These are phyloP conservation scores for Drosophila conformis DNA, from an alignment of 2,888 invertebrate genomes.

Conservation along the genomic window DNA sequence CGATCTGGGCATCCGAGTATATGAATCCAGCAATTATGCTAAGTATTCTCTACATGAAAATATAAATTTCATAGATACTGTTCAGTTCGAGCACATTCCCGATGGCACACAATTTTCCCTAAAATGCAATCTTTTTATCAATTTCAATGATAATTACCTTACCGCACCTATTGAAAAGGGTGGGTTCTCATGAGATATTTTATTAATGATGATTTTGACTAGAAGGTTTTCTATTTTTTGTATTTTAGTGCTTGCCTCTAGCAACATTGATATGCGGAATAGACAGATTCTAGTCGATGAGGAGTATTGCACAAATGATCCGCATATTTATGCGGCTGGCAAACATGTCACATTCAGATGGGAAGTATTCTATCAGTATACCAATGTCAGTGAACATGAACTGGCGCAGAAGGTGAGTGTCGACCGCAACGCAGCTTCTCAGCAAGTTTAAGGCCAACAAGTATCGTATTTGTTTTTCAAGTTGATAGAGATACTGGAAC, in stretches of 20 bases:
- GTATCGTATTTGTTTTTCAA: slow-evolving; percentile 11
- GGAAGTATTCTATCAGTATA: slow-evolving; percentile 66
- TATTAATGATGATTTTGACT: not conserved
- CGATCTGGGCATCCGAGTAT: slow-evolving; percentile 65
- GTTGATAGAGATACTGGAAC: slow-evolving; percentile 56
- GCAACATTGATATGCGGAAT: slow-evolving; percentile 33
- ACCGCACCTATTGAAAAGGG: slow-evolving; percentile 14
- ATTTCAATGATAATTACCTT: slow-evolving; percentile 51
- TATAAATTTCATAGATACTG: slow-evolving; percentile 48
- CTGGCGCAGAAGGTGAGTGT: slow-evolving; percentile 70
- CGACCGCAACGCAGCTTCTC: too few species aligned
- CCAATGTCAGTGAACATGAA: slow-evolving; percentile 56
- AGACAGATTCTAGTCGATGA: slow-evolving; percentile 59
- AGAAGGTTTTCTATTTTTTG: not conserved
- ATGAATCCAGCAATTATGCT: slow-evolving; percentile 41
- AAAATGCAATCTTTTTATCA: slow-evolving; percentile 74
- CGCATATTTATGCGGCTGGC: slow-evolving; percentile 72
- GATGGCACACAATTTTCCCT: slow-evolving; percentile 4
- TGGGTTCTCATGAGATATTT: not conserved
- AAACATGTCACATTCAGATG: slow-evolving; percentile 37
- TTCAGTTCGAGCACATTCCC: slow-evolving; percentile 48
- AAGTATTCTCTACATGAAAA: slow-evolving; percentile 22
- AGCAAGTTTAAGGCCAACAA: not conserved
- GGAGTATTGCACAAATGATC: slow-evolving; percentile 65
- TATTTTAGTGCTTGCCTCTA: slow-evolving; percentile 32